Evolutionary conservation across 1,140 invertebrate species (phyloP).

Genomic region (Drosophila erecta): DNA sequence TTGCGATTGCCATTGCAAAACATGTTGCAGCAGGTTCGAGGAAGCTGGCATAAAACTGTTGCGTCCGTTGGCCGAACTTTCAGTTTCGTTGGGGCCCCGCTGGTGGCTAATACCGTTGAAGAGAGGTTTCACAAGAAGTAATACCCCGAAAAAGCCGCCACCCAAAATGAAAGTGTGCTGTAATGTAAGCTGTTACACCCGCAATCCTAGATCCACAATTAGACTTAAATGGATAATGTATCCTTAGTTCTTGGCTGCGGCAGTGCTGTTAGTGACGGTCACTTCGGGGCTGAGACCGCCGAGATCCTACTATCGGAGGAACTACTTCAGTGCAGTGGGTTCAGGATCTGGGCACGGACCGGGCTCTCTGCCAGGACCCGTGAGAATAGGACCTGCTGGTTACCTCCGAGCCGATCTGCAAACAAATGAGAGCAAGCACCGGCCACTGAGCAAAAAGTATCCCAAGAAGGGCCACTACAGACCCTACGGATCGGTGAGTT

Average conservation of each 20-base stretch:
- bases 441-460: slow-evolving; percentile 63
- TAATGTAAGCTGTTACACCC: slow-evolving; percentile 59
- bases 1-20: slow-evolving; percentile 55
- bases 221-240: slow-evolving; percentile 6
- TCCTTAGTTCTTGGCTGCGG: slow-evolving; percentile 44
- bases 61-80: slow-evolving; percentile 78
- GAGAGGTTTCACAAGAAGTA: slow-evolving; percentile 23
- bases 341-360: slow-evolving; percentile 13
- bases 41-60: slow-evolving; percentile 84
- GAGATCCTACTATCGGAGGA: slow-evolving; percentile 64
- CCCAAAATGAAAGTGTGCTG: slow-evolving; percentile 56
- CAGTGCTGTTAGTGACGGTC: slow-evolving; percentile 41
- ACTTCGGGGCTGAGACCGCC: slow-evolving; percentile 39
- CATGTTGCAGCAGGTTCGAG: slow-evolving; percentile 63
- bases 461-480: slow-evolving; percentile 72
- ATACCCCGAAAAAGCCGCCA: slow-evolving; percentile 10
- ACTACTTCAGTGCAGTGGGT: slow-evolving; percentile 54
- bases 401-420: slow-evolving; percentile 63
- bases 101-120: slow-evolving; percentile 35
- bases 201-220: not conserved
- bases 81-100: slow-evolving; percentile 82
- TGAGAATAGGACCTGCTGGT: slow-evolving; percentile 42
- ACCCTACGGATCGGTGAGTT: slow-evolving; percentile 69
- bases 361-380: slow-evolving; percentile 47
- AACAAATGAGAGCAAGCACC: slow-evolving; percentile 75